Percentiles rank a stretch among this genome's conserved stretches.
phyloP scores from a whole-genome alignment of 2,888 invertebrate species.

The Deilephila porcellus region DNA sequence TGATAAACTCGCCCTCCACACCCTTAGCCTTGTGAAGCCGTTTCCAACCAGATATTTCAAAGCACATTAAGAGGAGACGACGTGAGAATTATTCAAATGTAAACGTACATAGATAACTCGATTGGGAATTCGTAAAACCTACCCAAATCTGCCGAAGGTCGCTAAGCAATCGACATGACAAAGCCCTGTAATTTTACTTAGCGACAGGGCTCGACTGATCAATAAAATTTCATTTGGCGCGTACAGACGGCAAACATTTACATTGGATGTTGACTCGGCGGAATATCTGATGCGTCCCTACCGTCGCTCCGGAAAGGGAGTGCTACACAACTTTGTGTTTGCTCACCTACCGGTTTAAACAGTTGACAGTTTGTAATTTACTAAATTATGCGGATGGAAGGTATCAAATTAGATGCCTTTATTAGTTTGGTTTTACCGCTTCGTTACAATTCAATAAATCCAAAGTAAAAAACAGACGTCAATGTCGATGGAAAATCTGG shows the following conservation, averaged over 20 bases:
- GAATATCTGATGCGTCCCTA: constrained; percentile 14
- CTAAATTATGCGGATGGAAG: constrained; percentile 3
- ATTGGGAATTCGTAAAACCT: not conserved
- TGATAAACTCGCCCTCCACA: too few species aligned
- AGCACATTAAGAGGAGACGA: not conserved
- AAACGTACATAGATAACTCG: not conserved
- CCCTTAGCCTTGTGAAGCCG: not conserved
- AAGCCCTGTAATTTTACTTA: constrained; percentile 15
- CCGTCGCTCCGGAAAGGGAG: not conserved
- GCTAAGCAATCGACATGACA: constrained; percentile 1
- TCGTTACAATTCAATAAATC: too few species aligned
- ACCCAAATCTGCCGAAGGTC: not conserved
- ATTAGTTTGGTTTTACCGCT: too few species aligned
- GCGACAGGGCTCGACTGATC: constrained; percentile 41
- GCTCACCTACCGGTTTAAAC: not conserved
- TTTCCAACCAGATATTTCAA: not conserved
- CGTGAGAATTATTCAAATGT: not conserved
- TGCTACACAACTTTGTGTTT: constrained; percentile 2
- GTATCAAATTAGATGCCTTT: not conserved
- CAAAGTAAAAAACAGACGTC: too few species aligned
- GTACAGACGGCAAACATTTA: constrained; percentile 41
- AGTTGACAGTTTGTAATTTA: constrained; percentile 8
- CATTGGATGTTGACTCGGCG: constrained; percentile 15
- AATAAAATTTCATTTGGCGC: constrained; percentile 42
- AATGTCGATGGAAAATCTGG: too few species aligned